Evolutionary conservation across 1,140 invertebrate species (phyloP), one percentile per base, ranked within the genome.

Genomic region (Druon quercuslanigerum): DNA sequence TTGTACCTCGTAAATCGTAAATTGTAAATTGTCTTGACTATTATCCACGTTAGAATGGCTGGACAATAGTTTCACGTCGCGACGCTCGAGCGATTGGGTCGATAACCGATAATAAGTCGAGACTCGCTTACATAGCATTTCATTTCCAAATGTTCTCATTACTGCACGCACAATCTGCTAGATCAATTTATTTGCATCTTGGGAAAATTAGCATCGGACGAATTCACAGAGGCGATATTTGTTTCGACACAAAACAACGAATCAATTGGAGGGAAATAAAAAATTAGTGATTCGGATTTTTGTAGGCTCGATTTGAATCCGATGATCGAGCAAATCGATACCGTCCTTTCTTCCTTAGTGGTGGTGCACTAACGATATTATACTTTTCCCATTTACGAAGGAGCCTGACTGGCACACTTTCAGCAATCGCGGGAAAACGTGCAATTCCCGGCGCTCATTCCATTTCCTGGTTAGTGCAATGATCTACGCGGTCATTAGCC

Each of bases 401-500:
- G 33, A 81, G 78, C 73, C 74, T 20, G 50, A 57, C 72, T 81
- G 83, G 78, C 80, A 82, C 84, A 87, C 84, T 89, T 88, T 85
- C 84, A 80, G 83, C 84, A 84, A 88, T 88, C 85, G 77, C 85
- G 85, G 83, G 85, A 87, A 89, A 90, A 85, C 87, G 83, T 89
- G 86, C 86, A 88, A 89, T 88, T 88, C 82, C 71, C 77, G 77
- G 51, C 81, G 82, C 82, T 86, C 79, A 79, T 86, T 87, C 84
- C 82, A 86, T 89, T 90, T 90, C 89, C 88, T 90, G 88, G 87
- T 90, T 88, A 83, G 81, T 87, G 85, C 86, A 89, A 89, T 81
- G 84, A 87, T 88, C 84, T 80, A 83, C 80, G 79, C 80, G 86
- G 87, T 84, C 84, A 86, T 87, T 87, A 85, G 83, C 84, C 83